Evolutionary conservation across 2,888 invertebrate species (phyloP), one percentile per base, ranked within the genome.

Genomic region (Papilio gigon): DNA sequence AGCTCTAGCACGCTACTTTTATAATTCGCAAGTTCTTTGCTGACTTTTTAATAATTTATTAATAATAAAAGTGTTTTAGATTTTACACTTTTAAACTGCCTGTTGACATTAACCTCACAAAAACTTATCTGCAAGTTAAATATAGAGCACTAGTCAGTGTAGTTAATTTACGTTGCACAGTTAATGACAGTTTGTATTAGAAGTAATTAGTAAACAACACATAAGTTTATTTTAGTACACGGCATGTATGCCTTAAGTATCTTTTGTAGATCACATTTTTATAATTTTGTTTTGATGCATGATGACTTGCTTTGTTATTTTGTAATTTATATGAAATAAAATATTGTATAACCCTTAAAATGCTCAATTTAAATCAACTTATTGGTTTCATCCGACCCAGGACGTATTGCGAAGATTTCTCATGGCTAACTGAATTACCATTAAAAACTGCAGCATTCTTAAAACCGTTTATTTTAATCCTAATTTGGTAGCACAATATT

Each of bases 1-100:
- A 56, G 30, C 30, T 30, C 53, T 27, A 8, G 53, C 53, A 53
- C 53, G 53, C 53, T 50, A 8, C 6, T n/a, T 27, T 27, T 53
- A 9, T 25, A 47, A 25, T 25, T 25, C 53, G 30, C 53, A 30
- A 56, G 30, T 56, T 30, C 30, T 56, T 3, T 30, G 17, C 17
- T 56, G 53, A 27, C 9, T 53, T 17, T 30, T 53, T 25, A n/a
- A 22, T n/a, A n/a, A 37, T 1, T 4, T 12, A 14, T 40, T n/a
- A n/a, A n/a, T n/a, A n/a, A n/a, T n/a, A n/a, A n/a, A n/a, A n/a
- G n/a, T n/a, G n/a, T 37, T 9, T 37, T 12, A 12, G 9, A 9
- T 3, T 37, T 9, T 35, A 9, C n/a, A n/a, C n/a, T 14, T 50
- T 53, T 53, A 12, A 53, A 53, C 2, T 50, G 50, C 25, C 50